Evolutionary conservation across 2,797 vertebrate species (phyloP).

Genomic region (Sparus aurata): DNA sequence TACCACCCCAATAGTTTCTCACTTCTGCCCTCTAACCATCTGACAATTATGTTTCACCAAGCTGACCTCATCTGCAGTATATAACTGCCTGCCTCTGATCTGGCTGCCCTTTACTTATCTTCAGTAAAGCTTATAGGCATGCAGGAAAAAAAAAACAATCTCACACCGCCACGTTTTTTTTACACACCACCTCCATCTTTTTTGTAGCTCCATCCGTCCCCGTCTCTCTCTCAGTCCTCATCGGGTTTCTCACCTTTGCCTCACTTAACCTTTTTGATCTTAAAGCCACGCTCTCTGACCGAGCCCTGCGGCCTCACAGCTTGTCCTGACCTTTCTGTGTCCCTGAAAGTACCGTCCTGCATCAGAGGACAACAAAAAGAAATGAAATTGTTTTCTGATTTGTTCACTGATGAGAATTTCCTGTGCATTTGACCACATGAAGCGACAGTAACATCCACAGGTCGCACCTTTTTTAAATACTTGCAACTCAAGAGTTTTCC

Average conservation of each 20-base stretch:
- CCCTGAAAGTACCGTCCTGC: conserved; percentile 28
- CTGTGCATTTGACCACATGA: no score
- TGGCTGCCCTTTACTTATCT: conserved; percentile 74
- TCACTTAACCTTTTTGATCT: conserved; percentile 55
- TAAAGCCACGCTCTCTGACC: conserved; percentile 38
- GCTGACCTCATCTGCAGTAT: conserved; percentile 68
- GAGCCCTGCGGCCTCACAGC: conserved; percentile 35
- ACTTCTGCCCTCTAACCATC: conserved; percentile 73
- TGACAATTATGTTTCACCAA: conserved; percentile 74
- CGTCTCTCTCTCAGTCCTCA: conserved; percentile 22
- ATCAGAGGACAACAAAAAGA: neutral
- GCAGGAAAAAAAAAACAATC: conserved; percentile 36
- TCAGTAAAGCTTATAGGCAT: conserved; percentile 51
- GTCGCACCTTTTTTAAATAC: no score
- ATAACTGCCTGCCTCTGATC: conserved; percentile 66
- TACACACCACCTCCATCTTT: conserved; percentile 28
- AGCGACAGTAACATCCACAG: no score
- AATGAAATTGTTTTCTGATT: no score
- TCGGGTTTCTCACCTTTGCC: conserved; percentile 59
- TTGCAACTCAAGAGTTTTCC: no score
- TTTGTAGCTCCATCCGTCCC: conserved; percentile 26
- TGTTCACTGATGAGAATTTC: no score
- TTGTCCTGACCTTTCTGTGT: conserved; percentile 62
- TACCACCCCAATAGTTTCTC: conserved; percentile 62
- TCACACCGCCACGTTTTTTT: conserved; percentile 37